Conservation (phyloP, 2,888 invertebrate species). For the Trissolcus brochymenae region DNA sequence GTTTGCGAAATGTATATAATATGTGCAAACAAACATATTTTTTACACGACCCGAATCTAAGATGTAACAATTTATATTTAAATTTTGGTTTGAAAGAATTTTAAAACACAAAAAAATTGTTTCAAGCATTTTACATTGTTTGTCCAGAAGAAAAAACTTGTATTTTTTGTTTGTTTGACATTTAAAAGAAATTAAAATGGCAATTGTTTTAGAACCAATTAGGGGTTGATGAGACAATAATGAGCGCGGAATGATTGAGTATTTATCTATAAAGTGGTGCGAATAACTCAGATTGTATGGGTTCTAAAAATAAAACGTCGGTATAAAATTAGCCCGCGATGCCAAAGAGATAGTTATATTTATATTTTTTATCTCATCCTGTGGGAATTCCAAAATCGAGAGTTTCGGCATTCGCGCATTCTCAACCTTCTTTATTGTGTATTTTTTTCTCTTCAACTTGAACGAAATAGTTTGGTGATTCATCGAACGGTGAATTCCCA, state of each 20-base stretch:
- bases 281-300: constrained; percentile 30
- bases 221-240: too few species aligned
- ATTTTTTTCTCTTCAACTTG: constrained; percentile 33
- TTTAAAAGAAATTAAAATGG: too few species aligned
- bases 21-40: not conserved
- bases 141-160: too few species aligned
- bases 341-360: constrained; percentile 35
- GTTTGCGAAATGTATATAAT: constrained; percentile 28
- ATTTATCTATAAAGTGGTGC: constrained; percentile 6
- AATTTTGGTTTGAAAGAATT: too few species aligned
- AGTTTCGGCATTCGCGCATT: constrained; percentile 28
- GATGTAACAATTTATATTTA: too few species aligned
- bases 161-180: too few species aligned
- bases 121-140: too few species aligned
- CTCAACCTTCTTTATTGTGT: constrained; percentile 9
- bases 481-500: constrained; percentile 21
- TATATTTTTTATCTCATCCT: constrained; percentile 38
- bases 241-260: too few species aligned
- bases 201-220: too few species aligned
- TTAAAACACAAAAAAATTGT: too few species aligned
- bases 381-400: constrained; percentile 44
- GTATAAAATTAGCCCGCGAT: constrained; percentile 38
- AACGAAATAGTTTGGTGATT: constrained; percentile 45
- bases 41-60: too few species aligned
- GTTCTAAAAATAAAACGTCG: constrained; percentile 40